Evolutionary conservation across 2,113 vertebrate genomes (phyloP), one percentile per base, ranked within the genome.

Genomic region (Nerophis ophidion): DNA sequence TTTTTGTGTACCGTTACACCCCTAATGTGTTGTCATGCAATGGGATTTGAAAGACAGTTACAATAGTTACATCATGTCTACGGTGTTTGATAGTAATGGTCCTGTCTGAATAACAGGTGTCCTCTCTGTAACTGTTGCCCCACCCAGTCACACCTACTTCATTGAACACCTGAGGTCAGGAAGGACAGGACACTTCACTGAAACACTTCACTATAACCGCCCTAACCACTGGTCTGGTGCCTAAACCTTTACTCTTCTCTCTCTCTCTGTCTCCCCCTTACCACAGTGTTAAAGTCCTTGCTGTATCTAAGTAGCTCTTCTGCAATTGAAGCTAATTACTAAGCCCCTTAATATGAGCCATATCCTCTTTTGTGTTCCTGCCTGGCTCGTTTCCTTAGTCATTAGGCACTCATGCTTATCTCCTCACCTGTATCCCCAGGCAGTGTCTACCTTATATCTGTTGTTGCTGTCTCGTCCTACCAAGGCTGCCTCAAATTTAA

Each of bases 321-420:
- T 72, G 50, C 76, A 70, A 57, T 84, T 78, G 63, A 75, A 53
- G 52, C 75, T 81, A 83, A 85, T 83, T 74, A 76, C 68, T 76
- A 81, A 73, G 69, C 70, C 81, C 76, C 71, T 86, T 71, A 80
- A 82, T 71, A 60, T 73, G 36, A 66, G 66, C 75, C 76, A 79
- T 76, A 78, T 86, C 82, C 80, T 86, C 65, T 76, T 78, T 80
- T 86, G 81, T 86, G 82, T 85, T 85, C 81, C 75, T 42, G 71
- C 72, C 74, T 78, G 61, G 70, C 80, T 84, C 49, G 57, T 85
- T 85, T 84, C 86, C 84, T 84, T 68, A 73, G 58, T 76, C 71
- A 80, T 85, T 82, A 81, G 68, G 54, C 64, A 54, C 53, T 52
- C 63, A 65, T 71, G 61, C 75, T 81, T 83, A 86, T 86, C 82